Evolutionary conservation across 2,113 vertebrate species (phyloP).

Genomic region (Gymnogyps californianus): DNA sequence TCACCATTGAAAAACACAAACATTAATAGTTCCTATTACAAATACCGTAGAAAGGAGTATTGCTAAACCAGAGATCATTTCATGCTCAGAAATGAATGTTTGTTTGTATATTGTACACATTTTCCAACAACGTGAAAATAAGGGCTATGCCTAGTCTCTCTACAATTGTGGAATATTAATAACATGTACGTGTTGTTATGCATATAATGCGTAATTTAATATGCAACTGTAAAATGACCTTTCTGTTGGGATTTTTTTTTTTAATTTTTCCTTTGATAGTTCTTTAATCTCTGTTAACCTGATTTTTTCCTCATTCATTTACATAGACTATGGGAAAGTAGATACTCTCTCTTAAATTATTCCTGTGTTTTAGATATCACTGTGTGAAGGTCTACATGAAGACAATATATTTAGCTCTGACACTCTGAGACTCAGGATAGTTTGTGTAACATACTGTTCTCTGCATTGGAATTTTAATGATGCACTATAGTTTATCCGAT

Average conservation of each 20-base stretch:
- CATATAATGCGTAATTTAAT: neutral
- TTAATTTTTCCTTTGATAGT: neutral
- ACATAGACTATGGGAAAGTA: neutral
- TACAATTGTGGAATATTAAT: neutral
- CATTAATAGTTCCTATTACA: neutral
- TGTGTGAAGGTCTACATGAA: neutral
- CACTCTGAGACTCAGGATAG: neutral
- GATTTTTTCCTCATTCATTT: neutral
- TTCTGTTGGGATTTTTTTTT: neutral
- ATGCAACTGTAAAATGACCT: neutral
- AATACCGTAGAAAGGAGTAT: neutral
- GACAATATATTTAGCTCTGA: neutral
- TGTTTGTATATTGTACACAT: neutral
- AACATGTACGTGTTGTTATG: fast-evolving
- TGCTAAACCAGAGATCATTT: neutral
- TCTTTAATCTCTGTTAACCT: neutral
- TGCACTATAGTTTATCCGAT: neutral
- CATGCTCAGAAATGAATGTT: neutral
- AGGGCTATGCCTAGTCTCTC: neutral
- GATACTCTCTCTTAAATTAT: neutral
- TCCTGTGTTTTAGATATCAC: neutral
- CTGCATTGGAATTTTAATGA: neutral
- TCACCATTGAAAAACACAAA: neutral
- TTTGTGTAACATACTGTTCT: neutral
- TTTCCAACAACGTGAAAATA: neutral